Base-by-base conservation (phyloP, 2,888 invertebrate species). In the Sialis fuliginosa region DNA sequence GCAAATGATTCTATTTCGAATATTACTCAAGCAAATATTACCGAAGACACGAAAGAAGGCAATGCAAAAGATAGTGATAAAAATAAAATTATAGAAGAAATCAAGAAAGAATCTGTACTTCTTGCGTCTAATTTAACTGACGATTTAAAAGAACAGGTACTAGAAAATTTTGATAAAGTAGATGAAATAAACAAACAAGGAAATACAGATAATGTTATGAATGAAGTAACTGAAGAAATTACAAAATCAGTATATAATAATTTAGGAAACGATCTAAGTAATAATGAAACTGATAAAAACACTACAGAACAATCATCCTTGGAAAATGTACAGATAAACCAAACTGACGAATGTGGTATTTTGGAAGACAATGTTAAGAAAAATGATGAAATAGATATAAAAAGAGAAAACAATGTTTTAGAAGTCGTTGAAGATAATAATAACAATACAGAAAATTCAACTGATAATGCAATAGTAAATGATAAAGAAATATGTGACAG, bases 371-470 rank as follows among this genome's bases (percentile, higher is more conserved):
- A 22, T 22, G 4, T 4, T 22, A 22, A 22, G 22, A 22, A 22
- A 22, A 22, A 22, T 22, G 22, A 4, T 22, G 22, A 22, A 22
- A 22, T 22, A 22, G 22, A 22, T 22, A 22, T 22, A 22, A 22
- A 22, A 22, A 22, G 4, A 22, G 22, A 22, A 22, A 22, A 22
- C 22, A 4, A 22, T 22, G 22, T 13, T 39, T 39, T 52, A 31
- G 44, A 50, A 42, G 48, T 46, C 4, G 49, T 52, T 41, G 49
- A 51, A 30, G 50, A 50, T 6, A 47, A 32, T 13, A 34, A 31
- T 13, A 33, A 4, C 42, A 33, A 37, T 33, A 6, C 12, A 33
- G 42, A 47, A 44, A 4, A 53, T 52, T 34, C 51, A 55, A 48
- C 39, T n/a, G 33, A 35, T 33, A 37, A 49, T 34, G 10, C 22